These are phyloP conservation scores for Crambe crambe DNA, from an alignment of 37 sponge, comb jelly and placozoan genomes.

Conservation along the genomic window DNA sequence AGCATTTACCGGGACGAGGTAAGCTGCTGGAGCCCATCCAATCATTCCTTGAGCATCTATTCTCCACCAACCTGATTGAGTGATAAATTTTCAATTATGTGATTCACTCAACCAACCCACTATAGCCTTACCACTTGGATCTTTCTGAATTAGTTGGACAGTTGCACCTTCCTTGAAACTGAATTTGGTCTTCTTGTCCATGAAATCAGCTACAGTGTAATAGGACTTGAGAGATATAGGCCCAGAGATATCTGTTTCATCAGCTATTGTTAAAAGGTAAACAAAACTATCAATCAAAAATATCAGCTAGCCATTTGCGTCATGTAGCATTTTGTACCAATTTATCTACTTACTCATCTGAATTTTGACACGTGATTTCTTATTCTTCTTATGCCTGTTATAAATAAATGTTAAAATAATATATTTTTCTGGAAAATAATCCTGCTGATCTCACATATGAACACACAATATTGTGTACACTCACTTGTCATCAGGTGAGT, in stretches of 20 bases:
- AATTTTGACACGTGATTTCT: background rate
- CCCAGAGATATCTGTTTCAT: slow-evolving; percentile 38
- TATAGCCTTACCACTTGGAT: slow-evolving; percentile 38
- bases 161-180: slow-evolving; percentile 32
- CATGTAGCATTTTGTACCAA: too few relatives aligned
- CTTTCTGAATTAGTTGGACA: slow-evolving; percentile 52
- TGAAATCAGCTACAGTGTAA: slow-evolving; percentile 29
- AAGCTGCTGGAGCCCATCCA: slow-evolving; percentile 65
- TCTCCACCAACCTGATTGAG: slow-evolving; percentile 48
- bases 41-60: slow-evolving; percentile 41
- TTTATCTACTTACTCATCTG: slow-evolving; percentile 26
- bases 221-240: slow-evolving; percentile 51
- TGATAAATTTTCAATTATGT: background rate
- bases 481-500: slow-evolving; percentile 1
- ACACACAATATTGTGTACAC: background rate
- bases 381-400: background rate
- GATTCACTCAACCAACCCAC: background rate
- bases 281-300: background rate
- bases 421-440: too few relatives aligned
- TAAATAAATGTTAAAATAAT: too few relatives aligned
- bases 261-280: slow-evolving; percentile 19
- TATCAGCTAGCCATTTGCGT: too few relatives aligned
- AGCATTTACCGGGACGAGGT: slow-evolving; percentile 25
- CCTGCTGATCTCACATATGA: background rate
- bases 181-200: slow-evolving; percentile 51